A percentile compares a stretch with the other conserved stretches of the same genome.
Conservation (phyloP, 2,888 invertebrate species). For the Mycalesis mineus region DNA sequence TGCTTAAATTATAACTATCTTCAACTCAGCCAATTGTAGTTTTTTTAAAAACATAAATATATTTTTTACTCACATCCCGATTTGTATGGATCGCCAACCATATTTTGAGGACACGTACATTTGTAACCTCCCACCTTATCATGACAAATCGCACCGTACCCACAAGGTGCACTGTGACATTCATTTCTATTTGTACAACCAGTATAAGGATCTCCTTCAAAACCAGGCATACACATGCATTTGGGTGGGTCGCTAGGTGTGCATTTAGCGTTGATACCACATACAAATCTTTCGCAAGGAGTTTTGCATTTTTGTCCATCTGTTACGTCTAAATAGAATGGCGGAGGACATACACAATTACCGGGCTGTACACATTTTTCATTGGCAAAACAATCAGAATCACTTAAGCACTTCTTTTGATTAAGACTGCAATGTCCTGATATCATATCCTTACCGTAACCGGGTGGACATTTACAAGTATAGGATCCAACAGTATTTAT, state of each 20-base stretch:
- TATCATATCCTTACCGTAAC: constrained; percentile 89
- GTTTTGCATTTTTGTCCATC: constrained; percentile 93
- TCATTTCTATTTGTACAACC: constrained; percentile 93
- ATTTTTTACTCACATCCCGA: constrained; percentile 82
- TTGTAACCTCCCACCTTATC: constrained; percentile 91
- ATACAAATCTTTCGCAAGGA: constrained; percentile 93
- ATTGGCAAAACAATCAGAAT: constrained; percentile 89
- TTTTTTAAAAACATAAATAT: neutral
- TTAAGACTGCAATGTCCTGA: constrained; percentile 89
- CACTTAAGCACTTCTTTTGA: constrained; percentile 88
- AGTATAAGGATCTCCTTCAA: constrained; percentile 89
- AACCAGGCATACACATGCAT: constrained; percentile 92
- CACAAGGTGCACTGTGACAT: constrained; percentile 90
- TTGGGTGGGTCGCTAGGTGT: constrained; percentile 92
- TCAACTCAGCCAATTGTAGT: too few species aligned
- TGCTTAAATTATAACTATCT: neutral
- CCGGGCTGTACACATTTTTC: constrained; percentile 95
- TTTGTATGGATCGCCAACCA: constrained; percentile 91
- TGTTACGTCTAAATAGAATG: constrained; percentile 89
- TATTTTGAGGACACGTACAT: constrained; percentile 90
- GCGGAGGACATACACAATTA: constrained; percentile 93
- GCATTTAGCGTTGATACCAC: constrained; percentile 93
- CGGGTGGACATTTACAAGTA: constrained; percentile 88
- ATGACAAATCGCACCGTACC: constrained; percentile 91
- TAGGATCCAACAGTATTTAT: constrained; percentile 87